A percentile compares a stretch with the other conserved stretches of the same genome.
phyloP scores from a whole-genome alignment of 2,113 vertebrate genomes.

The Colius striatus region DNA sequence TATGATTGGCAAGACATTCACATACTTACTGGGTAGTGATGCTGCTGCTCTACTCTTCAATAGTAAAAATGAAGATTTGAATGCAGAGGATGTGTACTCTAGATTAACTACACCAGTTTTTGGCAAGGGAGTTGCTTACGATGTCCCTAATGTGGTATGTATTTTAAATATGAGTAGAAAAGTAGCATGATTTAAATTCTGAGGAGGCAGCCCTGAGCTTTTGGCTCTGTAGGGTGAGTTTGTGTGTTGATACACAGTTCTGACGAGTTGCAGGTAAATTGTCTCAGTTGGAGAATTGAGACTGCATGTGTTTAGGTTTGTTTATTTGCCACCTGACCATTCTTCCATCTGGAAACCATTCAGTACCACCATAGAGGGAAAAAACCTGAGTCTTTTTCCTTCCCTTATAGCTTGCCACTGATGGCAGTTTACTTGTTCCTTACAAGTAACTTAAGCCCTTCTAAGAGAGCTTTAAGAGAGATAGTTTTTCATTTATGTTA shows the following conservation, averaged over 20 bases:
- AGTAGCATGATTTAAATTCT: not conserved
- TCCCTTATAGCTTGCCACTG: not conserved
- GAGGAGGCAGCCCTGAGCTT: not conserved
- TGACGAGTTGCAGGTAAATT: not conserved
- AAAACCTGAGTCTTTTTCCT: not conserved
- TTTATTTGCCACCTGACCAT: not conserved
- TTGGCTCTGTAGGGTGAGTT: not conserved
- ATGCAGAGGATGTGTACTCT: constrained; percentile 95
- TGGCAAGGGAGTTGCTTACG: constrained; percentile 95
- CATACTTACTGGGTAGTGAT: constrained; percentile 94
- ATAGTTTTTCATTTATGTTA: not conserved
- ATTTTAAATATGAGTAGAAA: not conserved
- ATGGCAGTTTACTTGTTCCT: not conserved
- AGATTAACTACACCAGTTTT: constrained; percentile 94
- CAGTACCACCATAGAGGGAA: not conserved
- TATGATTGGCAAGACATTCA: constrained; percentile 97
- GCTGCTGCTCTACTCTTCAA: constrained; percentile 94
- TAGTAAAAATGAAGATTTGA: constrained; percentile 96
- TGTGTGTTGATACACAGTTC: rapidly evolving
- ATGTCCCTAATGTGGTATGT: constrained; percentile 91
- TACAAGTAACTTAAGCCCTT: not conserved
- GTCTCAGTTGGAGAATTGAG: not conserved
- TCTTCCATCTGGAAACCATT: not conserved
- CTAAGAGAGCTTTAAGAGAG: not conserved
- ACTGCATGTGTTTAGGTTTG: not conserved